Conservation (phyloP, 2,113 vertebrate genomes). For the Gymnarchus niloticus region DNA sequence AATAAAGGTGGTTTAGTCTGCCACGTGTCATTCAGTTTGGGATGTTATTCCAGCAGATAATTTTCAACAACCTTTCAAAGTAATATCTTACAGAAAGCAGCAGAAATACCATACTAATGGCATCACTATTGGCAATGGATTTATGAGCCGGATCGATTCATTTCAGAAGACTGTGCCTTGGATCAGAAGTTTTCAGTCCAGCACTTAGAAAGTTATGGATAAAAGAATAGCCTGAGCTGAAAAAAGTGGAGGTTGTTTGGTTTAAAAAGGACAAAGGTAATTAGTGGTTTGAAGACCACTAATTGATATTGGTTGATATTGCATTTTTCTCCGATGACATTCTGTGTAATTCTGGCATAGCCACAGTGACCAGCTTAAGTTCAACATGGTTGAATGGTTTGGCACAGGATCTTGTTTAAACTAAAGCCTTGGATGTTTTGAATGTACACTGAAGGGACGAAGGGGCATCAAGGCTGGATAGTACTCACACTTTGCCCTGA, state of each 20-base stretch:
- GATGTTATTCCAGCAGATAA: too few species aligned
- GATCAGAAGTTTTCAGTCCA: background rate
- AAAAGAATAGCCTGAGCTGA: background rate
- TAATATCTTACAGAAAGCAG: background rate
- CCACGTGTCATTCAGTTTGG: too few species aligned
- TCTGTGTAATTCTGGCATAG: background rate
- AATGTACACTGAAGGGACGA: background rate
- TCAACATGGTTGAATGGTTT: background rate
- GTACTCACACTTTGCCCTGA: background rate
- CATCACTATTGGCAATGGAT: background rate
- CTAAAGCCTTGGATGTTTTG: background rate
- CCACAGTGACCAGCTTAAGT: background rate
- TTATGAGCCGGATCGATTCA: background rate
- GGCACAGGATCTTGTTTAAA: background rate
- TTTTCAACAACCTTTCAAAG: background rate
- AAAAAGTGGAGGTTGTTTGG: background rate
- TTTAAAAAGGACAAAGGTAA: slow-evolving; percentile 10
- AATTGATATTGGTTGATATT: too few species aligned
- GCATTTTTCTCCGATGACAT: background rate
- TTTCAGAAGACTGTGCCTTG: background rate
- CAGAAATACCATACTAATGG: background rate
- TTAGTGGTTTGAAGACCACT: background rate
- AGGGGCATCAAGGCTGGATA: background rate
- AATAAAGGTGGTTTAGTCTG: background rate
- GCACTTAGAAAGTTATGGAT: background rate